These are phyloP conservation scores for Pan paniscus DNA, from an alignment of 2,113 vertebrate species.

Conservation along the genomic window DNA sequence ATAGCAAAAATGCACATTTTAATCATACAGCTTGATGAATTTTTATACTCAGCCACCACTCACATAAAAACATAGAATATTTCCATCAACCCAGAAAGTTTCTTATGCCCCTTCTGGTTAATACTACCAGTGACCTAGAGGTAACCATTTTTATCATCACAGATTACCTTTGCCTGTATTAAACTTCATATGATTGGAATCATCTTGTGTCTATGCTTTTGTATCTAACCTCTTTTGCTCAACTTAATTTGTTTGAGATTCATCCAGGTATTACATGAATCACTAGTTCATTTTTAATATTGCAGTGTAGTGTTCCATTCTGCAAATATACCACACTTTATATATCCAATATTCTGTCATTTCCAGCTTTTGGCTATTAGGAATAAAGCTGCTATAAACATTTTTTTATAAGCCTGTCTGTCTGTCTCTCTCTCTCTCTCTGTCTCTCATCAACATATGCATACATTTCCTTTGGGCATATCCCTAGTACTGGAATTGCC, in stretches of 20 bases:
- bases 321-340: neutral
- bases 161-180: neutral
- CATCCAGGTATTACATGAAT: neutral
- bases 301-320: neutral
- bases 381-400: constrained; percentile 38
- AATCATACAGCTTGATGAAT: neutral
- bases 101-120: neutral
- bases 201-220: neutral
- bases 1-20: neutral
- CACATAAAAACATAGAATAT: constrained; percentile 6
- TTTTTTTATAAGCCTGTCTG: neutral
- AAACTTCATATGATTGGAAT: constrained; percentile 8
- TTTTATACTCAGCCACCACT: constrained; percentile 1
- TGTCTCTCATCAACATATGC: neutral
- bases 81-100: constrained; percentile 17
- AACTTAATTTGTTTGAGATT: neutral
- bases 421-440: neutral
- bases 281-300: neutral
- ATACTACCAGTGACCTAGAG: neutral
- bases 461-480: neutral
- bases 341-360: neutral
- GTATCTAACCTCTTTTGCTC: neutral
- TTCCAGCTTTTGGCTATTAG: constrained; percentile 16
- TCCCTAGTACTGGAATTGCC: neutral
- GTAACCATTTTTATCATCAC: neutral